Evolutionary conservation across 1,140 invertebrate species (phyloP).

Genomic region (Manduca sexta): DNA sequence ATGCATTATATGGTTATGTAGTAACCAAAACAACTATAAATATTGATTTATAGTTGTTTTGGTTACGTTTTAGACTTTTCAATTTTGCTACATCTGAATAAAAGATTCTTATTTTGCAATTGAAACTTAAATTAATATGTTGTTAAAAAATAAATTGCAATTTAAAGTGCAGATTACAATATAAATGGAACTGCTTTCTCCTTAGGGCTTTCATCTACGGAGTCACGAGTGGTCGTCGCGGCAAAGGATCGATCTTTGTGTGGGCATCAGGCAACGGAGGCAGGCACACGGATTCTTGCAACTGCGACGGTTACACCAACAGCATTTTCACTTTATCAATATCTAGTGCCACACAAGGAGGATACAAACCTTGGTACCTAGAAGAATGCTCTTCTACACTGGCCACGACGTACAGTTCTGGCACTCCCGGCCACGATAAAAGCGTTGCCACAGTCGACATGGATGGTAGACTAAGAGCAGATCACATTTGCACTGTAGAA

Average conservation of each 20-base stretch:
- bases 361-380: slow-evolving; percentile 97
- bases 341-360: slow-evolving; percentile 96
- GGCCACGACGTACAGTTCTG: slow-evolving; percentile 96
- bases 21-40: too few relatives aligned
- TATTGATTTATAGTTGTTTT: too few relatives aligned
- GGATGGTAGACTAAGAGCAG: slow-evolving; percentile 87
- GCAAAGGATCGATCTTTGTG: slow-evolving; percentile 99
- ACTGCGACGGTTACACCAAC: slow-evolving; percentile 99
- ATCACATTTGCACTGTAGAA: slow-evolving; percentile 91
- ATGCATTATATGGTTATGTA: too few relatives aligned
- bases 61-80: too few relatives aligned
- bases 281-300: slow-evolving; percentile 96
- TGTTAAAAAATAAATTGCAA: too few relatives aligned
- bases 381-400: slow-evolving; percentile 98
- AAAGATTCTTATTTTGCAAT: too few relatives aligned
- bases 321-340: slow-evolving; percentile 99
- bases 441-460: slow-evolving; percentile 97
- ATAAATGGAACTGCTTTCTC: slow-evolving; percentile 9
- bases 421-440: slow-evolving; percentile 93
- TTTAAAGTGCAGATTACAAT: too few relatives aligned
- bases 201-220: slow-evolving; percentile 94
- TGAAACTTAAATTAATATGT: too few relatives aligned
- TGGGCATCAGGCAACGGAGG: slow-evolving; percentile 99
- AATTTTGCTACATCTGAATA: too few relatives aligned
- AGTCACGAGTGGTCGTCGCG: slow-evolving; percentile 93